These are phyloP conservation scores for Morone saxatilis DNA, from an alignment of 2,113 vertebrate species.

Conservation along the genomic window DNA sequence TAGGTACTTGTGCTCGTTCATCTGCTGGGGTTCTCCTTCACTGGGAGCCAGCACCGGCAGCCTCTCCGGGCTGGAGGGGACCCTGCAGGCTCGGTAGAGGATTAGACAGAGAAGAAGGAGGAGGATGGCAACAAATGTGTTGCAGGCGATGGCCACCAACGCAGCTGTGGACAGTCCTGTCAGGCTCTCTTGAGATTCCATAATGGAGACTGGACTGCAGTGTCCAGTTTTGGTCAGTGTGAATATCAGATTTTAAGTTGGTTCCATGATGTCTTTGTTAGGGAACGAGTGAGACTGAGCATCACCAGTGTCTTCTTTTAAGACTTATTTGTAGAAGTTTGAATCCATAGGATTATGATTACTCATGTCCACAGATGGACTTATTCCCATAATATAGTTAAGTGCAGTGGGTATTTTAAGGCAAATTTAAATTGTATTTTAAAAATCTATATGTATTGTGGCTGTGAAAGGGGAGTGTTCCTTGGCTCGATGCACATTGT, in stretches of 20 bases:
- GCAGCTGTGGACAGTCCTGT: conserved; percentile 82
- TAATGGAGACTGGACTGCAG: conserved; percentile 40
- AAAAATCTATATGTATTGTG: conserved; percentile 13
- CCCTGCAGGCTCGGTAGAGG: conserved; percentile 84
- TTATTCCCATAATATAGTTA: background rate
- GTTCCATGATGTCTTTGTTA: conserved; percentile 17
- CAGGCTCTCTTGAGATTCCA: conserved; percentile 69
- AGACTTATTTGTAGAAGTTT: background rate
- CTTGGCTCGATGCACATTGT: background rate
- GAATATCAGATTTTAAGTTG: conserved; percentile 16
- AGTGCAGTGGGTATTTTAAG: background rate
- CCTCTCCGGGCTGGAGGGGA: conserved; percentile 85
- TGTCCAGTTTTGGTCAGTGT: background rate
- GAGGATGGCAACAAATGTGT: conserved; percentile 81
- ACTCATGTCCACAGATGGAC: background rate
- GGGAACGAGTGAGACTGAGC: background rate
- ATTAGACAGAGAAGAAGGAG: conserved; percentile 84
- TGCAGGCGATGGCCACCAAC: conserved; percentile 85
- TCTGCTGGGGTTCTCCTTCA: conserved; percentile 66
- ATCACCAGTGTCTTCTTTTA: background rate
- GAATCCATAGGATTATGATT: conserved; percentile 11
- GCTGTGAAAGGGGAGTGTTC: background rate
- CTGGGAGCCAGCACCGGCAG: conserved; percentile 74
- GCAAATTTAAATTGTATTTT: too few relatives aligned
- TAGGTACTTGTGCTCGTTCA: conserved; percentile 82